Evolutionary conservation across 2,888 invertebrate species (phyloP).

Genomic region (Agrochola lychnidis): DNA sequence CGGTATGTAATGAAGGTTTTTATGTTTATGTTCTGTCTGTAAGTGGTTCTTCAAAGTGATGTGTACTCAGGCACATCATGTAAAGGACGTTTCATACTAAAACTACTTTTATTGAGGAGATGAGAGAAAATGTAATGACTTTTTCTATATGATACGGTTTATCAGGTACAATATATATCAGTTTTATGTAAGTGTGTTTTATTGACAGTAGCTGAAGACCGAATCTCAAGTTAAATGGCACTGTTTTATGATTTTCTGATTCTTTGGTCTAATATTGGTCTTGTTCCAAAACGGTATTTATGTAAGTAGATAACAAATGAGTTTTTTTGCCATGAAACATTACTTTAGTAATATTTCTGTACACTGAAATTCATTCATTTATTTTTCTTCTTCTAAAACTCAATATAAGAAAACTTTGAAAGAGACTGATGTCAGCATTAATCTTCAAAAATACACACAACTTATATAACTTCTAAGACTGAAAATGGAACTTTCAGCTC

Average conservation of each 20-base stretch:
- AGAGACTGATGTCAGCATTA: conserved; percentile 19
- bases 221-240: no score
- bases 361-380: not conserved
- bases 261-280: not conserved
- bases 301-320: not conserved
- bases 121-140: not conserved
- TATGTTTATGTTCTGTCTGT: conserved; percentile 38
- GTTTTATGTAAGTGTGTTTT: not conserved
- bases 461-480: not conserved
- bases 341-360: not conserved
- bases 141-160: not conserved
- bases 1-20: conserved; percentile 41
- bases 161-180: not conserved
- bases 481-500: conserved; percentile 31
- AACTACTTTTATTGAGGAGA: conserved; percentile 34
- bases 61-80: conserved; percentile 14
- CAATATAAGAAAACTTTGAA: not conserved
- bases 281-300: not conserved
- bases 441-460: conserved; percentile 7
- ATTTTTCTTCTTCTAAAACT: not conserved
- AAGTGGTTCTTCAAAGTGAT: conserved; percentile 48
- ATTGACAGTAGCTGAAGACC: not conserved
- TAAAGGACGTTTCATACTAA: conserved; percentile 21
- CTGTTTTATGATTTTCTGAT: not conserved
- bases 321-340: not conserved